These are phyloP conservation scores for Chloebia gouldiae DNA, from an alignment of 2,113 vertebrate species.

Conservation along the genomic window DNA sequence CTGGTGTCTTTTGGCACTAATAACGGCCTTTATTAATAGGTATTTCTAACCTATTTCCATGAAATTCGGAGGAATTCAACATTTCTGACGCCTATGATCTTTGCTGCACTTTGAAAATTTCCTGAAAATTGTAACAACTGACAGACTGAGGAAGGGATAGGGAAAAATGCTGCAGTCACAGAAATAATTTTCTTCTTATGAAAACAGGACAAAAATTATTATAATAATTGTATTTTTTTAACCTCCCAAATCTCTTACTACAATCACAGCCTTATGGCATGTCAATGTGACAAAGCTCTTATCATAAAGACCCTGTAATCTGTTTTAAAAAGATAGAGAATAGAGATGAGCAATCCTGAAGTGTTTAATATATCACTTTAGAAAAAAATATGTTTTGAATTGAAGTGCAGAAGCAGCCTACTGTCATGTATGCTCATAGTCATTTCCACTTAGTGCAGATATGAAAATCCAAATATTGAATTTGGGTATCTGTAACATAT, in stretches of 20 bases:
- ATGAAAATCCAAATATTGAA: constrained; percentile 45
- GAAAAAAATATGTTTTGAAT: neutral
- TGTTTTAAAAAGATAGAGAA: neutral
- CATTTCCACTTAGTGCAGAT: constrained; percentile 4
- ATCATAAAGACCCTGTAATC: neutral
- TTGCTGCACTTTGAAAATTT: neutral
- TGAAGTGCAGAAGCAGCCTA: neutral
- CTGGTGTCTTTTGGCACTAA: neutral
- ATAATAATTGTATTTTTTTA: neutral
- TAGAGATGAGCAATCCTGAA: neutral
- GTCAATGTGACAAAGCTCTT: neutral
- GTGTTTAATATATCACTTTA: constrained; percentile 2
- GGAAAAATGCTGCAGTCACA: neutral
- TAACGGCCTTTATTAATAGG: neutral
- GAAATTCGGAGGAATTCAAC: neutral
- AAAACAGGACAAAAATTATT: neutral
- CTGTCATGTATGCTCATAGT: neutral
- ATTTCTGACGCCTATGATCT: neutral
- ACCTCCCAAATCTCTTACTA: neutral
- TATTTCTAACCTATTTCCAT: neutral
- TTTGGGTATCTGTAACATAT: neutral
- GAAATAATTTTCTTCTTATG: neutral
- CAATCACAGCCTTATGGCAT: neutral
- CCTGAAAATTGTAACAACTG: neutral
- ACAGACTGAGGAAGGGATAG: neutral